phyloP scores from a whole-genome alignment of 2,888 invertebrate species.

The Scaptomyza cyrtandrae region DNA sequence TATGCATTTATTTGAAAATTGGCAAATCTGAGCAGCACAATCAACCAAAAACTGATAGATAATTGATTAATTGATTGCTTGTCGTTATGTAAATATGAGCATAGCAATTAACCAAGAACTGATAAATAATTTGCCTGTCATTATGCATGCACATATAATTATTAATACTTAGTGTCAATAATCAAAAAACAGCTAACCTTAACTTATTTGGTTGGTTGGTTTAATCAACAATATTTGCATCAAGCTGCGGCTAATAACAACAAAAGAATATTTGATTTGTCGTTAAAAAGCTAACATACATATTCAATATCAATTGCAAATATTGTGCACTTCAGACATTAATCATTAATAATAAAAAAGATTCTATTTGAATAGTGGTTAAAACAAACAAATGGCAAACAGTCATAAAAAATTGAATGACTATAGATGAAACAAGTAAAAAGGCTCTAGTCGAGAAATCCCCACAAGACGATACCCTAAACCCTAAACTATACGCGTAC shows the following conservation, averaged over 20 bases:
- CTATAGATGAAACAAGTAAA: too few relatives aligned
- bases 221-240: conserved; percentile 13
- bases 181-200: conserved; percentile 12
- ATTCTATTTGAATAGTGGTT: too few relatives aligned
- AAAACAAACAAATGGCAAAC: too few relatives aligned
- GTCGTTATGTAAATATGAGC: too few relatives aligned
- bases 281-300: background rate
- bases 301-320: too few relatives aligned
- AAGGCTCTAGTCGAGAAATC: too few relatives aligned
- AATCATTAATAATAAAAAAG: too few relatives aligned
- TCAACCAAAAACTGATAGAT: background rate
- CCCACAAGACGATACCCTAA: too few relatives aligned
- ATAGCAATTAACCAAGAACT: background rate
- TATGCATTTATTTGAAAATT: background rate
- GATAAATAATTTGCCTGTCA: conserved; percentile 6
- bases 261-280: conserved; percentile 23
- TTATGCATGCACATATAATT: background rate
- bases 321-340: too few relatives aligned
- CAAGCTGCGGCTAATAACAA: background rate
- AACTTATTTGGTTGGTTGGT: conserved; percentile 12
- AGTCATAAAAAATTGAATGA: too few relatives aligned
- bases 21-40: background rate
- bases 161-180: conserved; percentile 13
- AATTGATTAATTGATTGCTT: background rate
- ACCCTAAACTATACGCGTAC: too few relatives aligned